Conservation (phyloP, 2,113 vertebrate species). For the Centropristis striata region DNA sequence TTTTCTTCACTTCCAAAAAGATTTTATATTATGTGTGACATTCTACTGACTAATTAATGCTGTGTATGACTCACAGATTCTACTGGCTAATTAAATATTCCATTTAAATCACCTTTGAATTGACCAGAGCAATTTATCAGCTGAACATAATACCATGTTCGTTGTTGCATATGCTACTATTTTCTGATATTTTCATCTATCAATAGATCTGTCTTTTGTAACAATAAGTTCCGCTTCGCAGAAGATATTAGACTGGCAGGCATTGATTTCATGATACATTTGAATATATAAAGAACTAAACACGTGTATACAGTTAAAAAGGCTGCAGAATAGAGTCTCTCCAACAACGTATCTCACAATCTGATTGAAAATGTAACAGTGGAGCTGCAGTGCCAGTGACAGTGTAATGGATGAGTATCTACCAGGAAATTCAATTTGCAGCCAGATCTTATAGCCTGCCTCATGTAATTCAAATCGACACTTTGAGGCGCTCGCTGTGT, state of each 20-base stretch:
- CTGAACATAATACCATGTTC: no score
- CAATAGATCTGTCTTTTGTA: not conserved
- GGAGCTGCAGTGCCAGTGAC: slow-evolving; percentile 37
- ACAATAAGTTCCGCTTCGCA: no score
- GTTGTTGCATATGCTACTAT: no score
- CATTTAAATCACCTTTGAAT: not conserved
- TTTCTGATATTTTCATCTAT: not conserved
- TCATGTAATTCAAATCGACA: slow-evolving; percentile 69
- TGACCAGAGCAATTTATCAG: not conserved
- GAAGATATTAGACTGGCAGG: not conserved
- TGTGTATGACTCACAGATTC: not conserved
- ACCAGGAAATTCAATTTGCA: slow-evolving; percentile 77
- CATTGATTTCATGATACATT: not conserved
- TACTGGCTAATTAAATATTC: not conserved
- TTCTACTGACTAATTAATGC: not conserved
- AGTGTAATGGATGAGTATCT: slow-evolving; percentile 55
- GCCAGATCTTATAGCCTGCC: slow-evolving; percentile 59
- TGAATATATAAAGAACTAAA: not conserved
- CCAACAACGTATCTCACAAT: slow-evolving; percentile 18
- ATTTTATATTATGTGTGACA: not conserved
- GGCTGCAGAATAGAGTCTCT: slow-evolving; percentile 11
- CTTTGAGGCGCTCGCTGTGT: slow-evolving; percentile 59
- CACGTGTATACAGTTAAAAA: no score
- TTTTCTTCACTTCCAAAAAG: not conserved
- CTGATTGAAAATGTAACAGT: slow-evolving; percentile 39